Evolutionary conservation across 35 echinoderm and acorn worm genomes (phyloP), one percentile per base, ranked within the genome.

Genomic region (Patiria miniata): DNA sequence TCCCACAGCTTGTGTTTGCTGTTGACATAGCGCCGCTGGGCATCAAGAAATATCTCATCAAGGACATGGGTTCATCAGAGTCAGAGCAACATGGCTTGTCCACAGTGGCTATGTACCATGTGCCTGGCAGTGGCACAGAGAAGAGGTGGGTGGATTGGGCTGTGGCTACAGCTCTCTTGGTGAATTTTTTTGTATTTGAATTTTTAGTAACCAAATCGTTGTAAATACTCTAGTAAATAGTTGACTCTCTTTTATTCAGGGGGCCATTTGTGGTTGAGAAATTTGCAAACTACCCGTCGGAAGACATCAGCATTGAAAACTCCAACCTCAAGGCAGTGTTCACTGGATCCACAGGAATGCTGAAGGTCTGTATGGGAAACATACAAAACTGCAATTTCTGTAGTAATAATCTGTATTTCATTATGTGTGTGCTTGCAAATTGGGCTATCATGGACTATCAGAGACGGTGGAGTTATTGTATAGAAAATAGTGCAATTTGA

Each of bases 1-100:
- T 87, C 15, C 81, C 26, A 33, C 92, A 98, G 95, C 84, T 98
- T 54, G 59, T 98, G 32, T 98, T 98, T 89, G 77, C 88, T 52
- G 95, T 94, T 40, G 92, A 98, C 38, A 78, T 98, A 3, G 51
- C 84, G 23, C 92, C 92, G 40, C 61, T 98, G 42, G 79, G 91
- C 36, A 58, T 98, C 34, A 94, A 85, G 73, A 94, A 91, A 81
- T 98, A 94, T 78, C 90, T 86, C 40, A 88, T 98, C 36, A 60
- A 61, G 56, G 95, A 98, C 61, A 89, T 87, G 80, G 89, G 89
- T 19, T 30, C 26, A 0, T 77, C 84, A 3, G 44, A 40, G 1
- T 94, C 95, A 1, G 58, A 86, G 29, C 81, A 89, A 51, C 95
- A 98, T 52, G 81, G 87, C 50, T 65, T 89, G 73, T 94, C 95